Base-by-base conservation (phyloP, 2,113 vertebrate species). In the Poeciliopsis occidentalis region DNA sequence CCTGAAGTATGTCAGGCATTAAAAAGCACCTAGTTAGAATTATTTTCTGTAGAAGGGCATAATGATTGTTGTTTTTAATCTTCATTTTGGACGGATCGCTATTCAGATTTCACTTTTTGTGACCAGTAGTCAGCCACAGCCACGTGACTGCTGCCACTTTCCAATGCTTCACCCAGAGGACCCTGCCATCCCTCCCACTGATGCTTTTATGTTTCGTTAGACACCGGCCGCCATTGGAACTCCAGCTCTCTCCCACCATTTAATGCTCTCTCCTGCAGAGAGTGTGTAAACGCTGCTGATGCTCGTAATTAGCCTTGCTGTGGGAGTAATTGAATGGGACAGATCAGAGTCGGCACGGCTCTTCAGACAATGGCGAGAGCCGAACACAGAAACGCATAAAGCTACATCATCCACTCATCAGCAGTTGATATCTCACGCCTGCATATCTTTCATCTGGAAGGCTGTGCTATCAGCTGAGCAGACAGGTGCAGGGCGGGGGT, bases 311-410 rank as follows among this genome's bases (percentile, higher is more conserved):
- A 79, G 69, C 76, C 22, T 67, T 64, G 73, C 81, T 81, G 75
- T 82, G 78, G 84, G 74, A 70, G 79, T 87, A 84, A 89, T 88
- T 85, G 85, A 91, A 85, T 64, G 75, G 75, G 79, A 81, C 78
- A 72, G 79, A 82, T 89, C 15, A 27, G 44, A 70, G 54, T 57
- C 75, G 81, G 61, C 64, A 37, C 8, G 26, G 30, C 39, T 67
- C 73, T 82, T 83, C 83, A 67, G 68, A 87, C 80, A 81, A 80
- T 80, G 67, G 73, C 26, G 60, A 3, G 73, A 74, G 69, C 31
- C 54, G 51, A 87, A 74, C n/a, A 4, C 31, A n/a, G 60, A 39
- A 12, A 64, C 61, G 27, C 44, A 47, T 17, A 31, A 27, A 70
- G 57, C 60, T 12, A 39, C 26, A 69, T 71, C 41, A 44, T 78